These are phyloP conservation scores for Drosophila paucipuncta DNA, from an alignment of 2,888 invertebrate genomes.

Conservation along the genomic window DNA sequence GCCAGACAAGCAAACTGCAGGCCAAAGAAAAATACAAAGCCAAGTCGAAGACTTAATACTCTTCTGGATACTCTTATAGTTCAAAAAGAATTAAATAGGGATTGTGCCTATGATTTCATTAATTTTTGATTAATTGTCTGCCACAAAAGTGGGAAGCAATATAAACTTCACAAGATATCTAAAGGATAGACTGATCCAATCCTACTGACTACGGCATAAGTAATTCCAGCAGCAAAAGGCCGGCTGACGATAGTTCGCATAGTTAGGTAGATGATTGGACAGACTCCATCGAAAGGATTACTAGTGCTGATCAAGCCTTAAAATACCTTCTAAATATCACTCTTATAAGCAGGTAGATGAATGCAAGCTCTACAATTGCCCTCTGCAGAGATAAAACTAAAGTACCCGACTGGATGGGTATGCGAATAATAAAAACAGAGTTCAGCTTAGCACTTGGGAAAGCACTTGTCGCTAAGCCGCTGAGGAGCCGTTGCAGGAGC, in stretches of 20 bases:
- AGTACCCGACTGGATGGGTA: neutral
- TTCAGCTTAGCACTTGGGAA: constrained; percentile 55
- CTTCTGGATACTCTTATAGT: neutral
- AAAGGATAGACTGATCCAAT: neutral
- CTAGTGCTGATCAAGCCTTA: no score
- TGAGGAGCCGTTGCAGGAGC: constrained; percentile 29
- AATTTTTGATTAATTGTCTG: neutral
- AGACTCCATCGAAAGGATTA: neutral
- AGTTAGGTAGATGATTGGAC: neutral
- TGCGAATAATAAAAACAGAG: neutral
- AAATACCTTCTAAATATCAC: neutral
- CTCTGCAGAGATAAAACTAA: neutral
- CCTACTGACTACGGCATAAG: neutral
- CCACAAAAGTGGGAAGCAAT: neutral
- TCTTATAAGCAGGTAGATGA: neutral
- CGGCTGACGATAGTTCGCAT: neutral
- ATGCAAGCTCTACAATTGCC: neutral
- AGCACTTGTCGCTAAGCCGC: constrained; percentile 55
- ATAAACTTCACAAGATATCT: neutral
- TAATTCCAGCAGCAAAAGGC: neutral
- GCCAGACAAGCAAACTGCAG: constrained; percentile 1
- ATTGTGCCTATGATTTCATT: neutral
- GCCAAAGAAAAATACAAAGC: neutral
- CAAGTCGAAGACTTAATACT: neutral
- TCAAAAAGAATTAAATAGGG: neutral